phyloP scores from a whole-genome alignment of 2,797 vertebrate species.

The Clarias laeviceps region DNA sequence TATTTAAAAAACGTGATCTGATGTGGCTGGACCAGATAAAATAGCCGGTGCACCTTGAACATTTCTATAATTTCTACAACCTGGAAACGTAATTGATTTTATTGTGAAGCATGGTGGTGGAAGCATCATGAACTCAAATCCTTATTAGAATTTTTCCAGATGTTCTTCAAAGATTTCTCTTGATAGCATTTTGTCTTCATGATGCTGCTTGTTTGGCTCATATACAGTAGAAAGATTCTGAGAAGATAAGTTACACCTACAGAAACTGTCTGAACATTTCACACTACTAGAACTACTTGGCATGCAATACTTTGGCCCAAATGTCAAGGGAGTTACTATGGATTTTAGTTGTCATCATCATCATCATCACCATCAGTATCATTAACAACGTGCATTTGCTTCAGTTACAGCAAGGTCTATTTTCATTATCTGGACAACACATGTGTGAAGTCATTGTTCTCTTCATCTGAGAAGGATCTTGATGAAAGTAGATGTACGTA shows the following conservation, averaged over 20 bases:
- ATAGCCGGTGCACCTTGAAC: neutral
- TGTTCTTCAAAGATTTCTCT: neutral
- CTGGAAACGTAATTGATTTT: neutral
- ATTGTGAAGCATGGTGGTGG: constrained; percentile 3
- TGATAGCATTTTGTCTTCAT: neutral
- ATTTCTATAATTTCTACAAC: neutral
- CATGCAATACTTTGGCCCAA: neutral
- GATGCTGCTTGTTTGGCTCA: neutral
- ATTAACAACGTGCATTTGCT: neutral
- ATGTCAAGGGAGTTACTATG: neutral
- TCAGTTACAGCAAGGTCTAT: neutral
- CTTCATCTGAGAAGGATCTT: constrained; percentile 21
- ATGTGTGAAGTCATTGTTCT: neutral
- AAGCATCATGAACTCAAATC: neutral
- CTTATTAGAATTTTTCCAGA: neutral
- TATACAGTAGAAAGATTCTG: neutral
- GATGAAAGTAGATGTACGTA: constrained; percentile 28
- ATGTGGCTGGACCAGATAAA: neutral
- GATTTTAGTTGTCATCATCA: neutral
- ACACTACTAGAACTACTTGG: neutral
- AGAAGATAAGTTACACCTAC: neutral
- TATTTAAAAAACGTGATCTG: neutral
- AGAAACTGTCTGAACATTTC: neutral
- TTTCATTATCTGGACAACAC: neutral
- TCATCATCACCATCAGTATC: too few relatives aligned